A percentile compares a stretch with the other conserved stretches of the same genome.
Evolutionary conservation across 1,140 invertebrate species (phyloP).

Genomic region (Telenomus remus): DNA sequence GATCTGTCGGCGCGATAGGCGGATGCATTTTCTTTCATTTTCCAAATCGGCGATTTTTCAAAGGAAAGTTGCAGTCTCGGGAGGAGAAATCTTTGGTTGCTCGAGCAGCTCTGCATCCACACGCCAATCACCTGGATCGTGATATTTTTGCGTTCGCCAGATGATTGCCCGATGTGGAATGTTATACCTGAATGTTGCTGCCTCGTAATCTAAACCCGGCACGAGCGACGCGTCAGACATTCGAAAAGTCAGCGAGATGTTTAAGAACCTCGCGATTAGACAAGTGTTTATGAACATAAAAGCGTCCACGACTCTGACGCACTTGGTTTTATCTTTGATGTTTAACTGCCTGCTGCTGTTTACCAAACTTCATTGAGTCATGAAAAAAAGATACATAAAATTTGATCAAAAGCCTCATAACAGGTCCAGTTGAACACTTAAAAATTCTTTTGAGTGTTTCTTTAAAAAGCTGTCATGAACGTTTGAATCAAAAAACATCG

Average conservation of each 20-base stretch:
- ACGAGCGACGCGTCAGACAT: constrained; percentile 49
- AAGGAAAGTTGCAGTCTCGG: constrained; percentile 37
- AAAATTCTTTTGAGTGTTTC: not conserved
- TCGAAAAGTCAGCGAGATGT: constrained; percentile 30
- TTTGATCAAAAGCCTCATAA: not conserved
- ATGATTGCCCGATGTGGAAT: constrained; percentile 49
- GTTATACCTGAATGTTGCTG: constrained; percentile 24
- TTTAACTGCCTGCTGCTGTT: too few species aligned
- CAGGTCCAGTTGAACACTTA: too few species aligned
- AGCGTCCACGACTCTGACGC: constrained; percentile 1
- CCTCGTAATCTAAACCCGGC: constrained; percentile 24
- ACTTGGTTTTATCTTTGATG: constrained; percentile 6
- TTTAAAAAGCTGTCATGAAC: constrained; percentile 5
- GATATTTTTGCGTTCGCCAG: constrained; percentile 33
- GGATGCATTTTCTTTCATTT: constrained; percentile 42
- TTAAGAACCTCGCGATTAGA: constrained; percentile 11
- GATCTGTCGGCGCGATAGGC: constrained; percentile 9
- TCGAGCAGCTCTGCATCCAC: constrained; percentile 32
- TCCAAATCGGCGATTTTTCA: constrained; percentile 36
- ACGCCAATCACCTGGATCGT: constrained; percentile 43
- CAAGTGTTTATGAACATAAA: constrained; percentile 18
- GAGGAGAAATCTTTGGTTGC: constrained; percentile 47
- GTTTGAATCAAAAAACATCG: constrained; percentile 23
- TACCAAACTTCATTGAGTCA: too few species aligned
- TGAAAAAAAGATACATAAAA: not conserved